These are phyloP conservation scores for Tragelaphus scriptus DNA, from an alignment of 2,113 vertebrate species.

Conservation along the genomic window DNA sequence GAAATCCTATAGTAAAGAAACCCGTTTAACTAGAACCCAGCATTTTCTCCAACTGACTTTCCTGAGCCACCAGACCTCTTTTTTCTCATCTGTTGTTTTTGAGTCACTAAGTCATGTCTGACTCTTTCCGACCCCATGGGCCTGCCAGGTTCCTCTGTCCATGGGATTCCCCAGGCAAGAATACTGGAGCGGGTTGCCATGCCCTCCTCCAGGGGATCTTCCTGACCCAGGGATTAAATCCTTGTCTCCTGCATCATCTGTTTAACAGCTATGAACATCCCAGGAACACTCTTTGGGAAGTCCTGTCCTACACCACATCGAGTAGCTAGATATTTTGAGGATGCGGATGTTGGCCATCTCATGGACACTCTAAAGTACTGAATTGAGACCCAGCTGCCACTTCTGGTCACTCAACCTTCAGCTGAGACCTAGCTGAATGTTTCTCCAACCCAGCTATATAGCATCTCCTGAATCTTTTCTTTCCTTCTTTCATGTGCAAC, in stretches of 20 bases:
- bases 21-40: not conserved
- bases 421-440: not conserved
- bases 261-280: not conserved
- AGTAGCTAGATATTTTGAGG: not conserved
- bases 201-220: not conserved
- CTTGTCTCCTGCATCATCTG: not conserved
- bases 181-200: not conserved
- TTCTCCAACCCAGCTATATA: not conserved
- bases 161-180: not conserved
- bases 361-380: not conserved
- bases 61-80: not conserved
- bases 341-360: not conserved
- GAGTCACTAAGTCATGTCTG: not conserved
- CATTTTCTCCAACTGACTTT: constrained; percentile 16
- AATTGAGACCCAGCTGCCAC: not conserved
- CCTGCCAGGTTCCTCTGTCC: not conserved
- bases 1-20: constrained; percentile 6
- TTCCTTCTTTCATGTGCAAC: not conserved
- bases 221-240: not conserved
- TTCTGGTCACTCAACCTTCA: not conserved
- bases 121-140: not conserved
- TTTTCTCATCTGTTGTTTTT: not conserved
- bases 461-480: not conserved
- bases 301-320: not conserved
- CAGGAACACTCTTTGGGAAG: not conserved